phyloP scores from a whole-genome alignment of 2,888 invertebrate genomes.

The Callinectes sapidus region DNA sequence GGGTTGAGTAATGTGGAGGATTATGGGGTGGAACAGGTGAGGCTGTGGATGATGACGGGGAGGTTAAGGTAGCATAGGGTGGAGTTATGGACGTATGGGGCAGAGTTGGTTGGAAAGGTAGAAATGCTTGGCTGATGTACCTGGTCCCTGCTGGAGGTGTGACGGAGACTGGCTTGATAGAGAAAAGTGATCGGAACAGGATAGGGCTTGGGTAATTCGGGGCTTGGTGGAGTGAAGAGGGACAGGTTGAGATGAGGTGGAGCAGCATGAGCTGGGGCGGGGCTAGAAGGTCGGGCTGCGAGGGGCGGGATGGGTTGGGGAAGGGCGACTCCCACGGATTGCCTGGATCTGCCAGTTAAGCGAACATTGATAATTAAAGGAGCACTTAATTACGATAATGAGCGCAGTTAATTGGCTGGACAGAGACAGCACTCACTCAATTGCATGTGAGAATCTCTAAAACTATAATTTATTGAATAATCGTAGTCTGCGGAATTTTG shows the following conservation, averaged over 20 bases:
- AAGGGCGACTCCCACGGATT: not conserved
- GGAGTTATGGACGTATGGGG: not conserved
- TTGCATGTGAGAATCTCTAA: not conserved
- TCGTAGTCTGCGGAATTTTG: not conserved
- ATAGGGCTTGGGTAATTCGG: not conserved
- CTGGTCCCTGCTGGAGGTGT: not conserved
- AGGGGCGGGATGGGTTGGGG: not conserved
- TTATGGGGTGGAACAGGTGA: not conserved
- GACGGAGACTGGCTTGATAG: not conserved
- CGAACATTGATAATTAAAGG: not conserved
- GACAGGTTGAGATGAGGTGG: not conserved
- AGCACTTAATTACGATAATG: not conserved
- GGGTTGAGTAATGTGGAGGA: not conserved
- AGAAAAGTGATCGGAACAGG: not conserved
- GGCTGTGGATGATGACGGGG: not conserved
- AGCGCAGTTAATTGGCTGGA: constrained; percentile 17
- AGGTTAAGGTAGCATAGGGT: not conserved
- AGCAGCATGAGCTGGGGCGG: too few relatives aligned
- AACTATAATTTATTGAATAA: not conserved
- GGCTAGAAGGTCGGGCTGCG: not conserved
- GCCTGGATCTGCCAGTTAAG: constrained; percentile 2
- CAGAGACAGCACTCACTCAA: not conserved
- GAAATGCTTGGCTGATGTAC: not conserved
- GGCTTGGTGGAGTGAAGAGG: not conserved
- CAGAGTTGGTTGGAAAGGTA: not conserved